phyloP scores from a whole-genome alignment of 2,797 vertebrate genomes.

The Amazonetta brasiliensis region DNA sequence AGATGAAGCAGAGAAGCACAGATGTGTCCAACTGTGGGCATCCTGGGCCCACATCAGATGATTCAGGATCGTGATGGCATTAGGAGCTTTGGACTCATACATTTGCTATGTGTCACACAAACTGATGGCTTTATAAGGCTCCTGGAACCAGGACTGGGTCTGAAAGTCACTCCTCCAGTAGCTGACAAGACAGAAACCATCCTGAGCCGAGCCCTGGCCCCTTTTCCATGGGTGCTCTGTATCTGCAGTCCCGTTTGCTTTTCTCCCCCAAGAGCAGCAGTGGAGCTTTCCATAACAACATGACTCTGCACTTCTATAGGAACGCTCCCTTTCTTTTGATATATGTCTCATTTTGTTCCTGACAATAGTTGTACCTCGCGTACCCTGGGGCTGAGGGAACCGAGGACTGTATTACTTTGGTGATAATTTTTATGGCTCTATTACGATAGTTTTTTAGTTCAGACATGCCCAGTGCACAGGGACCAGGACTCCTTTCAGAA shows the following conservation, averaged over 20 bases:
- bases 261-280: background rate
- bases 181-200: background rate
- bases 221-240: background rate
- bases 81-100: background rate
- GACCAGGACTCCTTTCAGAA: background rate
- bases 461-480: background rate
- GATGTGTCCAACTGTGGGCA: background rate
- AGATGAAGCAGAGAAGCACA: background rate
- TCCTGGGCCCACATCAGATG: background rate
- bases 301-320: constrained; percentile 29
- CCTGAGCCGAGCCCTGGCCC: background rate
- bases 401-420: background rate
- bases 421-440: background rate
- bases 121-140: background rate
- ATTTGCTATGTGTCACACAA: background rate
- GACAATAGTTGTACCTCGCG: background rate
- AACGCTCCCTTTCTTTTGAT: background rate
- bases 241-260: background rate
- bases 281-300: background rate
- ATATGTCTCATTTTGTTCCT: constrained; percentile 1
- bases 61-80: background rate
- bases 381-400: background rate
- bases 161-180: background rate
- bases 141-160: background rate
- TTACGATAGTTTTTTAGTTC: background rate